Percentiles rank a stretch among this genome's conserved stretches.
phyloP scores from a whole-genome alignment of 2,888 invertebrate species.

The Xestia ashworthii region DNA sequence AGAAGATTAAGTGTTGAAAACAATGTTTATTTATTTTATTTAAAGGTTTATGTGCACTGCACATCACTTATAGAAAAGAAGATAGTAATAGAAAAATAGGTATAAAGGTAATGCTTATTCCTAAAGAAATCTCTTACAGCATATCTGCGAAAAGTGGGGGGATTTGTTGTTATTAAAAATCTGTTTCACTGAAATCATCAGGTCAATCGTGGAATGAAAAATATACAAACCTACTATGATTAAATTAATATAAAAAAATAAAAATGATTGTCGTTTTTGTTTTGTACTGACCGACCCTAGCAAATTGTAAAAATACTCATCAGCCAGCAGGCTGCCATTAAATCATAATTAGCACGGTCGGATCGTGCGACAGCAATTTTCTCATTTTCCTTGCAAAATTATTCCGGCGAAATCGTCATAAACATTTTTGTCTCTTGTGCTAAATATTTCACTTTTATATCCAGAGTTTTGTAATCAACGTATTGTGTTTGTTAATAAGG shows the following conservation, averaged over 20 bases:
- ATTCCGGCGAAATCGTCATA: constrained; percentile 59
- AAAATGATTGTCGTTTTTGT: constrained; percentile 33
- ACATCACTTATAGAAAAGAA: too few relatives aligned
- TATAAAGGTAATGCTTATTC: too few relatives aligned
- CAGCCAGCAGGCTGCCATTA: constrained; percentile 71
- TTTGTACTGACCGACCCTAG: constrained; percentile 45
- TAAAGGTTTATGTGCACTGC: too few relatives aligned
- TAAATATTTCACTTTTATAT: constrained; percentile 62
- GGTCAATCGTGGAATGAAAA: background rate
- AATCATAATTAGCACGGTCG: constrained; percentile 76
- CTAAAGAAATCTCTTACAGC: too few relatives aligned
- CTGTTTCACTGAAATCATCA: background rate
- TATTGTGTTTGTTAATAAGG: constrained; percentile 53
- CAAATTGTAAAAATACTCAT: constrained; percentile 66
- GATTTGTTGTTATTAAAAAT: background rate
- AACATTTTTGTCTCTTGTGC: constrained; percentile 63
- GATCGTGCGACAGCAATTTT: constrained; percentile 69
- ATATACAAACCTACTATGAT: background rate
- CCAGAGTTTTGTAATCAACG: constrained; percentile 54
- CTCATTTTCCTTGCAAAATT: constrained; percentile 65
- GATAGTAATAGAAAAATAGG: too few relatives aligned
- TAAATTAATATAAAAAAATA: constrained; percentile 7
- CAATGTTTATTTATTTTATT: background rate
- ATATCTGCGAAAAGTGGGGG: too few relatives aligned
- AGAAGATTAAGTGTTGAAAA: background rate